These are phyloP conservation scores for Ceratitis capitata DNA, from an alignment of 1,140 invertebrate species.

Conservation along the genomic window DNA sequence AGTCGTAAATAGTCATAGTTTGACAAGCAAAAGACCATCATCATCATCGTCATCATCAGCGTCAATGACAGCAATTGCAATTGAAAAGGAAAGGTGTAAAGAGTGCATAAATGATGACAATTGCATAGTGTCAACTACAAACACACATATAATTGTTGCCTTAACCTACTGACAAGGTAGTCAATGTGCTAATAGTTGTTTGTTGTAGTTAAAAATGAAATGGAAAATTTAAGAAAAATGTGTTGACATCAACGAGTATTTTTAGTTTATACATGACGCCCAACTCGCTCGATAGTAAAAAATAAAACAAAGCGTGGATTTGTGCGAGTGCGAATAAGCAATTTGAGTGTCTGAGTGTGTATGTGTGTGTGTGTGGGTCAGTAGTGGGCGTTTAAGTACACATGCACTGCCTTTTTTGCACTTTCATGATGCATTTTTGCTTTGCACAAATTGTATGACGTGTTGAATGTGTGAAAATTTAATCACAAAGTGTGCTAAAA, in stretches of 20 bases:
- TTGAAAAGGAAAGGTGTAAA: neutral
- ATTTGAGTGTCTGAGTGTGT: neutral
- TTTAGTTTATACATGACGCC: neutral
- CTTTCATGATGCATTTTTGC: neutral
- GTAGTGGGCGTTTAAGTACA: conserved; percentile 21
- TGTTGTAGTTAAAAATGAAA: neutral
- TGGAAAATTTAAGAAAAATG: no score
- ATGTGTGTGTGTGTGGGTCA: neutral
- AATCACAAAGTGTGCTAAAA: neutral
- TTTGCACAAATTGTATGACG: neutral
- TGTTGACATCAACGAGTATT: neutral
- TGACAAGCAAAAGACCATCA: neutral
- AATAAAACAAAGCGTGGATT: neutral
- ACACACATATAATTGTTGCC: neutral
- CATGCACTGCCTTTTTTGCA: conserved; percentile 16
- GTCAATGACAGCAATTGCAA: neutral
- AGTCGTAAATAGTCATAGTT: neutral
- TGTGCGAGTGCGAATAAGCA: neutral
- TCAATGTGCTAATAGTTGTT: neutral
- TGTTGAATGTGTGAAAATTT: neutral
- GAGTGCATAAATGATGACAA: neutral
- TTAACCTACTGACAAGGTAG: neutral
- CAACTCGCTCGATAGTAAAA: neutral
- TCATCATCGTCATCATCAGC: neutral
- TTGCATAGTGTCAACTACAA: neutral